Evolutionary conservation across 1,140 invertebrate species (phyloP), one percentile per base, ranked within the genome.

Genomic region (Pseudomyrmex sp.): DNA sequence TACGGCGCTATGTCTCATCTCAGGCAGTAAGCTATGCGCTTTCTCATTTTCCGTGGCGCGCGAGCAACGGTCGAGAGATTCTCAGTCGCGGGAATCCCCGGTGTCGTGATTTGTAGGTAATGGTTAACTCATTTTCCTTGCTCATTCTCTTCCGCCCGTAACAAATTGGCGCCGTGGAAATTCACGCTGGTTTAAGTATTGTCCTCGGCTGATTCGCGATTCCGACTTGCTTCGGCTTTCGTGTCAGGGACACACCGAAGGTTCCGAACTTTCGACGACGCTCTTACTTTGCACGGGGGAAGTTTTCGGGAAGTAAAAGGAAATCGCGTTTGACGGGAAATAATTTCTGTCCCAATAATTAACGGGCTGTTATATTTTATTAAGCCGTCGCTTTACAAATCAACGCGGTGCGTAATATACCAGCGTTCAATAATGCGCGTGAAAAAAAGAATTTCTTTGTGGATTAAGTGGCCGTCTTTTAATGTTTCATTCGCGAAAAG

Each of bases 101-200:
- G 77, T 83, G 79, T 56, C 72, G 83, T 90, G 83, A 90, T 90
- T 90, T 90, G 85, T 83, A 72, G 82, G 68, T 87, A 89, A 87
- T 68, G 61, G 85, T 90, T 90, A 90, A 90, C 90, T 90, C 89
- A 89, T 90, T 87, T 85, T 90, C 83, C 77, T 77, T 58, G 72
- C 66, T 62, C 61, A 63, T 82, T 86, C 52, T 52, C 63, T 65
- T 72, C 70, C 59, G 66, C 8, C 48, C 50, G 59, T 82, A 56
- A 69, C 83, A 88, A 68, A 76, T 88, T 88, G 83, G 72, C 70
- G 82, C 63, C 65, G 66, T 48, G 58, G n/a, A 82, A 82, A 88
- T 75, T 65, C 48, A 15, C 66, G 59, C 50, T 62, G 13, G 83
- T 52, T 50, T 82, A 88, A 88, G 73, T 77, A 85, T 74, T 85